Conservation (phyloP, 2,113 vertebrate species). For the Rhombomys opimus region DNA sequence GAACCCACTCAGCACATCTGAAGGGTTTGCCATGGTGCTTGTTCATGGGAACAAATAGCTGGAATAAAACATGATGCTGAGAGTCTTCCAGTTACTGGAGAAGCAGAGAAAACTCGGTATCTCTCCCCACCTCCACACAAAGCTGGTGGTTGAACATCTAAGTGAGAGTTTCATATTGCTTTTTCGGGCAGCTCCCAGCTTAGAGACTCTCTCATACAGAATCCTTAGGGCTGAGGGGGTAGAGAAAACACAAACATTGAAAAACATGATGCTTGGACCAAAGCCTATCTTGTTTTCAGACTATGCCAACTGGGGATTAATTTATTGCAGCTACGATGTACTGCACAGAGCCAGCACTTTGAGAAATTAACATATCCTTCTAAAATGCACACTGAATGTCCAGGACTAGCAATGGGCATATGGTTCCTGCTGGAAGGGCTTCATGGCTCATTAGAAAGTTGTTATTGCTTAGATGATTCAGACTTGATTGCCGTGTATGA, state of each 20-base stretch:
- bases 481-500: not conserved
- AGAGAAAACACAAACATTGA: not conserved
- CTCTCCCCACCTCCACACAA: not conserved
- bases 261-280: not conserved
- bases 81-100: not conserved
- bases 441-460: not conserved
- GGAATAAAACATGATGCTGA: not conserved
- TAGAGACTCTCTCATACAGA: not conserved
- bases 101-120: not conserved
- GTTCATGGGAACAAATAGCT: not conserved
- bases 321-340: not conserved
- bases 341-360: not conserved
- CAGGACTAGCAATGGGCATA: not conserved
- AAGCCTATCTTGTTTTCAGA: not conserved
- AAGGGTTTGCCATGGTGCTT: not conserved
- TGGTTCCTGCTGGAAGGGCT: not conserved
- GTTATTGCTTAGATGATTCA: not conserved
- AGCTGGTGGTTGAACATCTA: not conserved
- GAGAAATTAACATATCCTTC: not conserved
- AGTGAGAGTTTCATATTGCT: not conserved
- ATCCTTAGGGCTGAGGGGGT: not conserved
- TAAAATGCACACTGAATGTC: not conserved
- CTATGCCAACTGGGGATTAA: not conserved
- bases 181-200: not conserved
- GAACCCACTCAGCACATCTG: not conserved